Evolutionary conservation across 2,113 vertebrate species (phyloP).

Genomic region (Grammomys surdaster): DNA sequence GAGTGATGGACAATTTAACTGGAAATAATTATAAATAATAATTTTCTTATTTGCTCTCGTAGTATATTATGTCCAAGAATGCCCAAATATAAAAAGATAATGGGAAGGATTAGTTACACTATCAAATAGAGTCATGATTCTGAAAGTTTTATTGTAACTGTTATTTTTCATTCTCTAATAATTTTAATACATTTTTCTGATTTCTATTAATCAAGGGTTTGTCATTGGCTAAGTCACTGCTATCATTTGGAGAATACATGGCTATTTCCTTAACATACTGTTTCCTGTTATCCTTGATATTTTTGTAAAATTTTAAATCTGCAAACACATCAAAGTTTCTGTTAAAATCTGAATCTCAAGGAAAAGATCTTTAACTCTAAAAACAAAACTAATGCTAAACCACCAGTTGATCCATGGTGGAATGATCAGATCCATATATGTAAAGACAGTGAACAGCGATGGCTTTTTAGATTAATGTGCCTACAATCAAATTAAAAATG

Average conservation of each 20-base stretch:
- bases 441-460: not conserved
- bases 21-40: not conserved
- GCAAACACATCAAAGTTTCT: not conserved
- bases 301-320: not conserved
- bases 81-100: not conserved
- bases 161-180: not conserved
- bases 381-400: not conserved
- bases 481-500: not conserved
- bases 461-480: no score
- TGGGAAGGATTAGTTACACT: not conserved
- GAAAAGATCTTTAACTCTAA: not conserved
- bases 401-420: not conserved
- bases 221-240: not conserved
- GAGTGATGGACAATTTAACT: not conserved
- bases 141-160: not conserved
- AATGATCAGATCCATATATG: not conserved
- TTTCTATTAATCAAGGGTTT: not conserved
- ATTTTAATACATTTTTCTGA: not conserved
- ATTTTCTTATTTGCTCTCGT: not conserved
- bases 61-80: not conserved
- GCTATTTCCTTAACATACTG: not conserved
- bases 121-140: not conserved
- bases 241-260: not conserved
- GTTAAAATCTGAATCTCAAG: not conserved
- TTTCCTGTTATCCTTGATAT: not conserved